A percentile compares a stretch with the other conserved stretches of the same genome.
These are phyloP conservation scores for Circaetus cinerascens DNA, from an alignment of 2,113 vertebrate genomes.

Conservation along the genomic window DNA sequence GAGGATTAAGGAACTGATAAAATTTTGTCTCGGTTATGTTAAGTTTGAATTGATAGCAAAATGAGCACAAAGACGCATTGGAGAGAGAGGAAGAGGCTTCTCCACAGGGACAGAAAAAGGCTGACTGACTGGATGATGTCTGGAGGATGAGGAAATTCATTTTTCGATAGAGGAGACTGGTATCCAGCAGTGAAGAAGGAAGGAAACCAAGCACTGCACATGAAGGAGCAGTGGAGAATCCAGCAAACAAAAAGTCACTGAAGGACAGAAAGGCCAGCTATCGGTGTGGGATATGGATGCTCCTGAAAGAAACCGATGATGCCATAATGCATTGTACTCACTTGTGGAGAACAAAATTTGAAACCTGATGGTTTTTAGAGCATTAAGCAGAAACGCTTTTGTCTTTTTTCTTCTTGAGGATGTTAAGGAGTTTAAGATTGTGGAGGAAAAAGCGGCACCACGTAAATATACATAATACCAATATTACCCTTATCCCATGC, in stretches of 20 bases:
- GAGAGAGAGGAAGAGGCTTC: not conserved
- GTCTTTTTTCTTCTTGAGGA: not conserved
- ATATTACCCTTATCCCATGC: not conserved
- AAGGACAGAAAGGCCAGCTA: not conserved
- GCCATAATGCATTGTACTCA: fast-evolving
- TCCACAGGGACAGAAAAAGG: not conserved
- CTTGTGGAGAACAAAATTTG: not conserved
- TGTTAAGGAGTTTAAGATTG: not conserved
- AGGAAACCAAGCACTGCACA: not conserved
- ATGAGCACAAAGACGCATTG: not conserved
- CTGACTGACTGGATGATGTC: not conserved
- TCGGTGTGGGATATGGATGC: not conserved
- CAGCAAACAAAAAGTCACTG: not conserved
- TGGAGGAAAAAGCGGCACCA: not conserved
- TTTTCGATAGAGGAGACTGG: not conserved
- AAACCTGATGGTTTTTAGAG: not conserved
- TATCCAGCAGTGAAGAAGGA: not conserved
- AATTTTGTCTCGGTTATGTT: not conserved
- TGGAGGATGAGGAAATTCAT: not conserved
- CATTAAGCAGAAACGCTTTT: not conserved
- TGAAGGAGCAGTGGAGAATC: not conserved
- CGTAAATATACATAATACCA: fast-evolving
- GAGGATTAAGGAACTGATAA: not conserved
- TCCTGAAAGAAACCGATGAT: not conserved
- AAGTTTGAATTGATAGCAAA: not conserved